Evolutionary conservation across 2,888 invertebrate species (phyloP).

Genomic region (Schizotus pectinicornis): DNA sequence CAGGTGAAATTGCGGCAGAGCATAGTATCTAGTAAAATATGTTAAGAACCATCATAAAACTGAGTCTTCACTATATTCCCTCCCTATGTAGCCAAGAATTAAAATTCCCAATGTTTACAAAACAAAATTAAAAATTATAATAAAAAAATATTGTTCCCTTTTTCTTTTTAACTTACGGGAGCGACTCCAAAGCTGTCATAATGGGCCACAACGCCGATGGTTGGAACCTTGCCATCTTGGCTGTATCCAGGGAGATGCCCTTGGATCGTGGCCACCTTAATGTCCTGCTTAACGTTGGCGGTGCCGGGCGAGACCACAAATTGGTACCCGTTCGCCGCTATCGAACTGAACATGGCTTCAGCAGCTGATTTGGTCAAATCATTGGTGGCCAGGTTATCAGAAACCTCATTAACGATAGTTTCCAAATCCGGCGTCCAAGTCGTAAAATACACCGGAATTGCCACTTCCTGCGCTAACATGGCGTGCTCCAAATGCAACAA

Average conservation of each 20-base stretch:
- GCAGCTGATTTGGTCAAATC: slow-evolving; percentile 79
- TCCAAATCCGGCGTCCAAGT: slow-evolving; percentile 76
- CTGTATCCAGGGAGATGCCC: slow-evolving; percentile 81
- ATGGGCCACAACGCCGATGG: slow-evolving; percentile 90
- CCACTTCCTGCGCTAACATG: slow-evolving; percentile 78
- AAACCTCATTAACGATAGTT: slow-evolving; percentile 77
- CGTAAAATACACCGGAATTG: slow-evolving; percentile 88
- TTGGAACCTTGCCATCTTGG: slow-evolving; percentile 70
- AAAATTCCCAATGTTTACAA: too few relatives aligned
- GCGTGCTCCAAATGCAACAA: slow-evolving; percentile 80
- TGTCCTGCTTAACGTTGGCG: slow-evolving; percentile 74
- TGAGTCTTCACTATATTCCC: too few relatives aligned
- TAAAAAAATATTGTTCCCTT: too few relatives aligned
- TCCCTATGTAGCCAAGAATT: too few relatives aligned
- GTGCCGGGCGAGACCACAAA: slow-evolving; percentile 81
- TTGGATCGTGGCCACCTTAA: slow-evolving; percentile 85
- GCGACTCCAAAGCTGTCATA: slow-evolving; percentile 90
- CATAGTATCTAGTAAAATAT: too few relatives aligned
- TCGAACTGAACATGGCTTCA: slow-evolving; percentile 82
- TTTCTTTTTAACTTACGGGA: slow-evolving; percentile 90
- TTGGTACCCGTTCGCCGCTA: slow-evolving; percentile 96
- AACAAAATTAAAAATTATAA: too few relatives aligned
- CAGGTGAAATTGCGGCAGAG: too few relatives aligned
- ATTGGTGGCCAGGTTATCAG: slow-evolving; percentile 70
- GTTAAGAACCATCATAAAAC: too few relatives aligned